These are phyloP conservation scores for Alexandromys fortis DNA, from an alignment of 2,113 vertebrate genomes.

Conservation along the genomic window DNA sequence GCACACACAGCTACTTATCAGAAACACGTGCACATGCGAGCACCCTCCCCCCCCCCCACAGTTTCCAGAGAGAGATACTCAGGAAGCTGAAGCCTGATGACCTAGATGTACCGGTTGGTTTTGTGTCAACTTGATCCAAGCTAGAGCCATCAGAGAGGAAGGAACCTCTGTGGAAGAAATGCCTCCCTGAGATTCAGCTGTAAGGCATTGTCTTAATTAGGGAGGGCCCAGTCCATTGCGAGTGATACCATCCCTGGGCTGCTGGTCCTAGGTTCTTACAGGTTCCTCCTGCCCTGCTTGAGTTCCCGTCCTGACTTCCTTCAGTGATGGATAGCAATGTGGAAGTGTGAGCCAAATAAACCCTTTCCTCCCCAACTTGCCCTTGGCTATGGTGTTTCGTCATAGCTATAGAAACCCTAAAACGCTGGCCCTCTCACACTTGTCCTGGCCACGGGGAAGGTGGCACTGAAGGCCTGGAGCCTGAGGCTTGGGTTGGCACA, in stretches of 20 bases:
- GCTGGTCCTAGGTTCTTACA: not conserved
- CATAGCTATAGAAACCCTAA: not conserved
- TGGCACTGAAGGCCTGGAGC: conserved; percentile 33
- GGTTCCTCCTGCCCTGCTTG: not conserved
- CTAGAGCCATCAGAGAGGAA: not conserved
- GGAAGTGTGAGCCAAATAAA: not conserved
- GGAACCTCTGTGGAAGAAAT: not conserved
- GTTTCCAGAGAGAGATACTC: conserved; percentile 68
- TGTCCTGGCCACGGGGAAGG: conserved; percentile 70
- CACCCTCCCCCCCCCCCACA: not conserved
- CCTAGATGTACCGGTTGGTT: not conserved
- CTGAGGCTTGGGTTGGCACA: not conserved
- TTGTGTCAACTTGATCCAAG: not conserved
- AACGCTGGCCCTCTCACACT: conserved; percentile 23
- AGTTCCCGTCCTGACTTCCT: not conserved
- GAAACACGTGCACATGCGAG: not conserved
- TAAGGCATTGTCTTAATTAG: not conserved
- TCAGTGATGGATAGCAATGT: not conserved
- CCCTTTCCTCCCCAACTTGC: not conserved
- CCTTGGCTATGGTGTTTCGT: not conserved
- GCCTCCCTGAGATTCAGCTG: not conserved
- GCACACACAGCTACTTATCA: not conserved
- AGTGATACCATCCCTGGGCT: not conserved
- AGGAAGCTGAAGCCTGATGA: conserved; percentile 54
- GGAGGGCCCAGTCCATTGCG: not conserved